These are phyloP conservation scores for Hyposoter dolosus DNA, from an alignment of 2,888 invertebrate species.

Conservation along the genomic window DNA sequence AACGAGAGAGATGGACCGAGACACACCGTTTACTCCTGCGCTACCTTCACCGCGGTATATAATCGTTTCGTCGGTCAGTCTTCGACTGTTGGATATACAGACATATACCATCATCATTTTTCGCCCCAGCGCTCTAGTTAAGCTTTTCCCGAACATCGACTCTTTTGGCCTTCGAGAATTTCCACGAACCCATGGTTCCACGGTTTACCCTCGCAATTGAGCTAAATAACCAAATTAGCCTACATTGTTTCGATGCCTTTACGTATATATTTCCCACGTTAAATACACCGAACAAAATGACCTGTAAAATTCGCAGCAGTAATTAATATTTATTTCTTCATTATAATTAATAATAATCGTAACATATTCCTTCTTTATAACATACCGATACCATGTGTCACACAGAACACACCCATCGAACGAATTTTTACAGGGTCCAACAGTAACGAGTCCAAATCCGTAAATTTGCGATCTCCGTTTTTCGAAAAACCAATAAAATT, in stretches of 20 bases:
- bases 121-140: conserved; percentile 36
- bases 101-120: conserved; percentile 35
- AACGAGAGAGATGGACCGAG: conserved; percentile 32
- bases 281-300: background rate
- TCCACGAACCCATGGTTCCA: background rate
- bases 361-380: too few relatives aligned
- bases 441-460: too few relatives aligned
- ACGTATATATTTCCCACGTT: background rate
- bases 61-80: conserved; percentile 57
- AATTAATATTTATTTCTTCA: too few relatives aligned
- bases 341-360: too few relatives aligned
- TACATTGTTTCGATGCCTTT: background rate
- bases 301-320: too few relatives aligned
- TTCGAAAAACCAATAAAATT: too few relatives aligned
- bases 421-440: too few relatives aligned
- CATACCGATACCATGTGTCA: too few relatives aligned
- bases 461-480: too few relatives aligned
- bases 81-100: conserved; percentile 29
- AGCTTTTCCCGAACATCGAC: conserved; percentile 36
- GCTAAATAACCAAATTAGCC: background rate
- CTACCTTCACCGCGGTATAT: conserved; percentile 33
- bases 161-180: conserved; percentile 20
- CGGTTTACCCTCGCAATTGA: background rate
- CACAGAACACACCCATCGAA: too few relatives aligned
- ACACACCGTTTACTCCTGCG: conserved; percentile 25